These are phyloP conservation scores for Xiphophorus hellerii DNA, from an alignment of 2,113 vertebrate species.

Conservation along the genomic window DNA sequence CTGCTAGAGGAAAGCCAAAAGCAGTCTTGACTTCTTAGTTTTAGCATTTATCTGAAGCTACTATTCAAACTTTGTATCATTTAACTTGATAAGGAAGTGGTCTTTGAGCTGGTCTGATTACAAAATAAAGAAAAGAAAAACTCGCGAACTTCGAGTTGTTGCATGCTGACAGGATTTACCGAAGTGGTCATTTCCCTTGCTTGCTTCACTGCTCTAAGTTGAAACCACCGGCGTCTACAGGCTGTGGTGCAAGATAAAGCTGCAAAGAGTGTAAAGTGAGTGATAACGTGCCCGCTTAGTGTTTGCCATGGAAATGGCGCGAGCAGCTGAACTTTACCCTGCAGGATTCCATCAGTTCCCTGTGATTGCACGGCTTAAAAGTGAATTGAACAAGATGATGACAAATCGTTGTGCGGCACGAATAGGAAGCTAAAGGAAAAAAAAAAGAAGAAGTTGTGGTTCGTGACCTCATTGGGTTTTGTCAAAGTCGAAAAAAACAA, in stretches of 20 bases:
- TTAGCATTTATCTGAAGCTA: not conserved
- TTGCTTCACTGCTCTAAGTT: not conserved
- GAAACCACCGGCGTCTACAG: not conserved
- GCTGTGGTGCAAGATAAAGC: not conserved
- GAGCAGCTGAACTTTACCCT: not conserved
- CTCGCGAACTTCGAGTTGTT: not conserved
- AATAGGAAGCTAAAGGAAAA: not conserved
- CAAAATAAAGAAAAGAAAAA: not conserved
- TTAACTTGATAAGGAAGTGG: not conserved
- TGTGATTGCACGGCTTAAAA: not conserved
- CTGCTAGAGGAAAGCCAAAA: not conserved
- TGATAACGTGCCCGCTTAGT: not conserved
- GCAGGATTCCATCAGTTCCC: not conserved
- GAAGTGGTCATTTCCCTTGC: not conserved
- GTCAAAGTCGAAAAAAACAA: no score
- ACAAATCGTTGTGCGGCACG: not conserved
- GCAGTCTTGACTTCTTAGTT: not conserved
- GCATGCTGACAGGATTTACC: not conserved
- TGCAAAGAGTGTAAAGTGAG: not conserved
- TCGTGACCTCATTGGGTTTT: not conserved
- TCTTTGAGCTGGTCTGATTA: not conserved
- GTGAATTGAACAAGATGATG: not conserved
- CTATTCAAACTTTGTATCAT: not conserved
- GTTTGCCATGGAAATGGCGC: constrained; percentile 9
- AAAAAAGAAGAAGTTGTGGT: not conserved